Evolutionary conservation across 2,113 vertebrate genomes (phyloP).

Genomic region (Nibea albiflora): DNA sequence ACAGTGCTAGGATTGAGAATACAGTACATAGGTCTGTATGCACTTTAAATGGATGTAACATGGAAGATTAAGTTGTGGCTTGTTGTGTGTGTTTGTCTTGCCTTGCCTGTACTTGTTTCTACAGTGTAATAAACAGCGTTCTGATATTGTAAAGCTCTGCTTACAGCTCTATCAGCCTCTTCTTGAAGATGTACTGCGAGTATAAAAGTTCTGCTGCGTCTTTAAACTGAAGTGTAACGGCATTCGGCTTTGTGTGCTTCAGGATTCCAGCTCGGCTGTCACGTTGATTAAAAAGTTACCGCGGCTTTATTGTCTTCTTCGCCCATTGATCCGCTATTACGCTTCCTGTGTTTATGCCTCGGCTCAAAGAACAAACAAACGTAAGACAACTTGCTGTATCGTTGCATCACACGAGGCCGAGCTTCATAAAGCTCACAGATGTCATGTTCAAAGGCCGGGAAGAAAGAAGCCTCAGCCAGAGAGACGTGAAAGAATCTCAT

Average conservation of each 20-base stretch:
- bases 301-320: background rate
- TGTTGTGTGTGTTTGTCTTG: too few species aligned
- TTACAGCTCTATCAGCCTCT: background rate
- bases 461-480: conserved; percentile 4
- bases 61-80: too few species aligned
- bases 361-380: conserved; percentile 29
- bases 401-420: background rate
- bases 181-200: background rate
- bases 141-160: too few species aligned
- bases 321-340: background rate
- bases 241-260: conserved; percentile 1
- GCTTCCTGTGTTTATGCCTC: background rate
- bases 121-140: too few species aligned
- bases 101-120: too few species aligned
- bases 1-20: too few species aligned
- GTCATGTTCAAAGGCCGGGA: background rate
- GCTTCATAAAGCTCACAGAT: conserved; percentile 7
- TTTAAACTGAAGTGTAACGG: conserved; percentile 20
- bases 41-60: too few species aligned
- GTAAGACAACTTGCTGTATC: background rate
- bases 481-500: background rate
- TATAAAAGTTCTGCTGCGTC: conserved; percentile 3
- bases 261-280: background rate
- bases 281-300: conserved; percentile 7
- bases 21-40: too few species aligned